Conservation (phyloP, 1,140 invertebrate species). For the Radopholus similis region DNA sequence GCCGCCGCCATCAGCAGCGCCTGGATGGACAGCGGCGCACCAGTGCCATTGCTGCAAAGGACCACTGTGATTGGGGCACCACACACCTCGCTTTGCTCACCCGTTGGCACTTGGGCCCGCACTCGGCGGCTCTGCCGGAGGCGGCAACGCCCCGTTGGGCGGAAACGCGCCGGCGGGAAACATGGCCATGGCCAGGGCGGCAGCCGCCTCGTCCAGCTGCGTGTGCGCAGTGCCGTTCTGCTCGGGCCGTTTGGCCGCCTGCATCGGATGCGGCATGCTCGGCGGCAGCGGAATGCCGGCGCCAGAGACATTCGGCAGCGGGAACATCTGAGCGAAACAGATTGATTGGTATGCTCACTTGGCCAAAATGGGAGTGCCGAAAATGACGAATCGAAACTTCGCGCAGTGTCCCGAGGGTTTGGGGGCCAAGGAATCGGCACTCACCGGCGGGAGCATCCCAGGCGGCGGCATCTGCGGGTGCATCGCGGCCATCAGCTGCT, state of each 20-base stretch:
- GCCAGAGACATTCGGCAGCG: background rate
- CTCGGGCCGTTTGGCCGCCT: background rate
- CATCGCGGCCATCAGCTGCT: background rate
- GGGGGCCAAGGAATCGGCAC: background rate
- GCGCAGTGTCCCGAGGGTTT: background rate
- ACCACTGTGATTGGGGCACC: background rate
- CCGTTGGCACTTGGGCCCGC: background rate
- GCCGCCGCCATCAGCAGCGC: slow-evolving; percentile 13
- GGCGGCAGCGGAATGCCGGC: slow-evolving; percentile 11
- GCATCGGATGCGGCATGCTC: slow-evolving; percentile 2
- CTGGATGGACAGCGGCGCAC: background rate
- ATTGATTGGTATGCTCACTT: background rate
- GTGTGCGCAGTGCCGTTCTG: background rate
- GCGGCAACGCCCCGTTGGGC: background rate
- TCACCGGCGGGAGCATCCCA: background rate
- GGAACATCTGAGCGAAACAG: background rate
- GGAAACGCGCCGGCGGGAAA: background rate
- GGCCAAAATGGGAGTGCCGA: background rate
- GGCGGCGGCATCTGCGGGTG: background rate
- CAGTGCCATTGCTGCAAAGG: background rate
- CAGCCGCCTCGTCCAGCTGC: background rate
- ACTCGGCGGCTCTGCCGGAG: background rate
- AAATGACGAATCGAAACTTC: background rate
- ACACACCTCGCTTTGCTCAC: background rate
- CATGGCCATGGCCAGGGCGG: slow-evolving; percentile 8